Evolutionary conservation across 2,113 vertebrate species (phyloP), one percentile per base, ranked within the genome.

Genomic region (Cromileptes altivelis): DNA sequence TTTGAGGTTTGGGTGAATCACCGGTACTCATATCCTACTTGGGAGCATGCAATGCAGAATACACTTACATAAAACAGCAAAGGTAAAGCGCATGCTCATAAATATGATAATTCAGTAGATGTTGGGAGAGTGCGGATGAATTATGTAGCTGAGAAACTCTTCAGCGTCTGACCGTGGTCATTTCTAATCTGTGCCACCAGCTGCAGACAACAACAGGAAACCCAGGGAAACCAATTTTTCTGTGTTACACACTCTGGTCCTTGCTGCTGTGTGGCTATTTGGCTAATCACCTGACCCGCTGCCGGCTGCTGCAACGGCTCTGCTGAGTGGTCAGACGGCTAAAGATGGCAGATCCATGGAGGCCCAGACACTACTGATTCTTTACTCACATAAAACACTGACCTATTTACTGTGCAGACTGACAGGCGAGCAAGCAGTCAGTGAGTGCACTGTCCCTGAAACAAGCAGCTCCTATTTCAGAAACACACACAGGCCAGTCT

Each of bases 331-430:
- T 67, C 82, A 10, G 63, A 68, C 3, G 0, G 64, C 56, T 72
- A 81, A 88, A 88, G 83, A 88, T 64, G 77, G 79, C 79, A 84
- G 52, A 87, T 80, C 80, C 64, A 78, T 13, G 70, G 84, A 85
- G 58, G 75, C 73, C 63, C 79, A 88, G 89, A 91, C 80, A 77
- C 78, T 55, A 17, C 42, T 52, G 84, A 90, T 88, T 87, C 87
- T 81, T 88, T 65, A 33, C 84, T 87, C 72, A 77, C 88, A 88
- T 90, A 89, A 88, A 92, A 91, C 88, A 88, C 80, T 92, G 92
- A 94, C 93, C 94, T 92, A 93, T 93, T 94, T 94, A 91, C 80
- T 80, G 74, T 64, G 78, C 71, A 81, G 85, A 74, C 82, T 61
- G 81, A 88, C 53, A 55, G 53, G 53, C 53, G n/a, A n/a, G 42